Conservation (phyloP, 2,888 invertebrate species). For the Drosophila incognita region DNA sequence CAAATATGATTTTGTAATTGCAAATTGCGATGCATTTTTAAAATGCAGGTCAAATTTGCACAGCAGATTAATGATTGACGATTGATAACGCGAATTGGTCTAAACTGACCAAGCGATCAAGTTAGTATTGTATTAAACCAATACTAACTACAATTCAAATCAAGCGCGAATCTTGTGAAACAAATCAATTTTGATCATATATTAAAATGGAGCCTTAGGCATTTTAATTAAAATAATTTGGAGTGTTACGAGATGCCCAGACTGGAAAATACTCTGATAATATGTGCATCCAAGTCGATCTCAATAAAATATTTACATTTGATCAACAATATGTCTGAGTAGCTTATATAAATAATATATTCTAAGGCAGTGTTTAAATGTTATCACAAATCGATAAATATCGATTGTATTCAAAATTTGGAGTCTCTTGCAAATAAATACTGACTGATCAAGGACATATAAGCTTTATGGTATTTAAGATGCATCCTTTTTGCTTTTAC, state of each 20-base stretch:
- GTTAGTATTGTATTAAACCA: conserved; percentile 19
- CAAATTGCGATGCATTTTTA: conserved; percentile 63
- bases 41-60: conserved; percentile 59
- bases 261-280: not conserved
- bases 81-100: conserved; percentile 28
- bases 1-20: conserved; percentile 76
- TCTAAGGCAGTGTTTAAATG: not conserved
- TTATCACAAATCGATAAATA: not conserved
- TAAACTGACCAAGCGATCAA: conserved; percentile 15
- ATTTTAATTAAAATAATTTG: conserved; percentile 23
- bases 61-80: conserved; percentile 49
- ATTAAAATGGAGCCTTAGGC: conserved; percentile 19
- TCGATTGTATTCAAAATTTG: no score
- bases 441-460: not conserved
- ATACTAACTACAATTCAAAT: conserved; percentile 34
- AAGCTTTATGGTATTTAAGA: not conserved
- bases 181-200: not conserved
- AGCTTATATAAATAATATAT: not conserved
- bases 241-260: not conserved
- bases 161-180: not conserved
- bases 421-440: no score
- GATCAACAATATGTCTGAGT: not conserved
- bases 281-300: not conserved
- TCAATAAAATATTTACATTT: no score
- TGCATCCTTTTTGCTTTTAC: not conserved